These are phyloP conservation scores for Stenurella melanura DNA, from an alignment of 2,888 invertebrate species.

Conservation along the genomic window DNA sequence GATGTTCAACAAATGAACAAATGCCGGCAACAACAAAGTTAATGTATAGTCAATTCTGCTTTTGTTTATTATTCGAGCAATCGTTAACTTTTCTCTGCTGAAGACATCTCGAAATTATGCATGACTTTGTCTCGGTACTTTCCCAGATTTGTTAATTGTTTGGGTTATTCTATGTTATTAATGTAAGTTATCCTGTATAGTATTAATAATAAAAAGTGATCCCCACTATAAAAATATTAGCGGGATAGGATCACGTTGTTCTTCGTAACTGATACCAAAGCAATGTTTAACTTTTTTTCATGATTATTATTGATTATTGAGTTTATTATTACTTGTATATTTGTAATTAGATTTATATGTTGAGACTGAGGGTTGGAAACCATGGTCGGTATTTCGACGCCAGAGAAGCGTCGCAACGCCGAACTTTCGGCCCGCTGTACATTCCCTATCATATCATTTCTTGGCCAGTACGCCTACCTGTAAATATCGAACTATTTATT, in stretches of 20 bases:
- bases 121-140: constrained; percentile 11
- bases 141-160: constrained; percentile 33
- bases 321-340: constrained; percentile 71
- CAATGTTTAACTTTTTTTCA: constrained; percentile 73
- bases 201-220: constrained; percentile 51
- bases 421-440: constrained; percentile 68
- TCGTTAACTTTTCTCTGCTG: constrained; percentile 23
- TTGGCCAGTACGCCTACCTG: constrained; percentile 68
- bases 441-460: constrained; percentile 72
- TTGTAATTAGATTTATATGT: constrained; percentile 72
- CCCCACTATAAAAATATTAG: constrained; percentile 54
- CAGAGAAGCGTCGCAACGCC: constrained; percentile 45
- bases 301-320: constrained; percentile 71
- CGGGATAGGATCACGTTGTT: constrained; percentile 66
- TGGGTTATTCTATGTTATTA: constrained; percentile 44
- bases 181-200: constrained; percentile 55
- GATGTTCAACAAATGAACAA: not conserved
- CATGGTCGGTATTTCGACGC: constrained; percentile 27
- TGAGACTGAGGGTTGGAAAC: constrained; percentile 70
- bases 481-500: constrained; percentile 69
- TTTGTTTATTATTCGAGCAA: constrained; percentile 15
- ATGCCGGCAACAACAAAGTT: too few species aligned
- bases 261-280: constrained; percentile 75
- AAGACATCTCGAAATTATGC: not conserved
- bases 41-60: not conserved